phyloP scores from a whole-genome alignment of 1,140 invertebrate genomes.

The Venturia canescens region DNA sequence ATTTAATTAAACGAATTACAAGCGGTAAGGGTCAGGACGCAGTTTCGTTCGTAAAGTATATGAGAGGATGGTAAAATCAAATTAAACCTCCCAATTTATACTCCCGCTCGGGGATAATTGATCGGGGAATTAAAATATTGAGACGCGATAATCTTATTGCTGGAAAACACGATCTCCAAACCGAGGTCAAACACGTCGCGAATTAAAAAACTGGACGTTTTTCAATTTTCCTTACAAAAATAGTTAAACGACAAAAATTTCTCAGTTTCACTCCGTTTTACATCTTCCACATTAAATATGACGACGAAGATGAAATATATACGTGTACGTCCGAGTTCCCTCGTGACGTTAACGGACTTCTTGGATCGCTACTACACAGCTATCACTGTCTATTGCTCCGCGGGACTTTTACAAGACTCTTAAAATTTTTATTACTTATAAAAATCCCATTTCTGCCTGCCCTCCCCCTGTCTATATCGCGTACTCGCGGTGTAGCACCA shows the following conservation, averaged over 20 bases:
- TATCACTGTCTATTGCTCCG: slow-evolving; percentile 10
- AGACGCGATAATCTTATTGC: no score
- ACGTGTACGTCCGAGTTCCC: neutral
- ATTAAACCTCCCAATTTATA: neutral
- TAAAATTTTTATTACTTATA: slow-evolving; percentile 41
- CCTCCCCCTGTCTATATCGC: neutral
- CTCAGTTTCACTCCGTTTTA: neutral
- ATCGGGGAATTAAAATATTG: neutral
- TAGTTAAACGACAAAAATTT: no score
- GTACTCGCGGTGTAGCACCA: neutral
- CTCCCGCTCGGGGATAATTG: neutral
- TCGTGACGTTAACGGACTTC: slow-evolving; percentile 27
- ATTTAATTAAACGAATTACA: slow-evolving; percentile 44
- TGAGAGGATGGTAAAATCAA: neutral
- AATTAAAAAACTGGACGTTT: no score
- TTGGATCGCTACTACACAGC: slow-evolving; percentile 16
- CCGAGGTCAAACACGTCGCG: no score
- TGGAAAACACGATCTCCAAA: no score
- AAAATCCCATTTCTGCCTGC: slow-evolving; percentile 13
- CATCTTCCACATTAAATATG: no score
- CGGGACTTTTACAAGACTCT: slow-evolving; percentile 32
- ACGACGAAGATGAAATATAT: slow-evolving; percentile 12
- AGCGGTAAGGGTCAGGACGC: neutral
- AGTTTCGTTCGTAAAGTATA: neutral
- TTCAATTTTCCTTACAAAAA: no score